Conservation (phyloP, 2,113 vertebrate species). For the Paracanthobrama guichenoti region DNA sequence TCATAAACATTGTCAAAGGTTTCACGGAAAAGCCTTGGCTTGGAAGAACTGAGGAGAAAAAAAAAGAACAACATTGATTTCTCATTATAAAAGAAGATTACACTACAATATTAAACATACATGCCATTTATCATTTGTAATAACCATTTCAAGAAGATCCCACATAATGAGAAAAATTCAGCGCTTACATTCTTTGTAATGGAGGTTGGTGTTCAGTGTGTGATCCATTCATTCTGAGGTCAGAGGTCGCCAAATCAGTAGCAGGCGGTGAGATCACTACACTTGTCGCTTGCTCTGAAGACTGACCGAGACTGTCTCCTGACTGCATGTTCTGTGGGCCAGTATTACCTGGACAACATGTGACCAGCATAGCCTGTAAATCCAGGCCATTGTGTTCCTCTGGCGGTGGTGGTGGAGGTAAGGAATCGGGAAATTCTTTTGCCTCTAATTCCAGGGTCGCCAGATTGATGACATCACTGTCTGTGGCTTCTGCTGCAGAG, state of each 20-base stretch:
- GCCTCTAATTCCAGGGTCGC: slow-evolving; percentile 61
- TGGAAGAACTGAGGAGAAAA: slow-evolving; percentile 47
- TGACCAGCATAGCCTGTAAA: slow-evolving; percentile 13
- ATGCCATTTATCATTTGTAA: neutral
- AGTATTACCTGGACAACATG: neutral
- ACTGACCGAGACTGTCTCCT: neutral
- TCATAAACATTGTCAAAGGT: slow-evolving; percentile 69
- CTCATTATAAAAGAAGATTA: too few species aligned
- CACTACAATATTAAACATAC: neutral
- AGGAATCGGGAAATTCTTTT: slow-evolving; percentile 36
- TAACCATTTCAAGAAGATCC: neutral
- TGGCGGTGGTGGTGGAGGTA: slow-evolving; percentile 7
- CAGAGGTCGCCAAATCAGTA: neutral
- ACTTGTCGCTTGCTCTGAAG: neutral
- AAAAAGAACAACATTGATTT: neutral
- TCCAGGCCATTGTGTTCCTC: neutral
- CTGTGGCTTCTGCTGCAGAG: slow-evolving; percentile 56
- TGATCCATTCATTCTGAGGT: slow-evolving; percentile 5
- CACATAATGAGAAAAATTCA: neutral
- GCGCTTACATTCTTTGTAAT: slow-evolving; percentile 53
- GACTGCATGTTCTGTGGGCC: neutral
- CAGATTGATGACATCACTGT: slow-evolving; percentile 58
- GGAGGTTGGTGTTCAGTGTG: slow-evolving; percentile 39
- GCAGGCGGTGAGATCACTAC: neutral
- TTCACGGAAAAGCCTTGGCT: slow-evolving; percentile 58